Base-by-base conservation (phyloP, 2,888 invertebrate genomes). In the Zygaena filipendulae region DNA sequence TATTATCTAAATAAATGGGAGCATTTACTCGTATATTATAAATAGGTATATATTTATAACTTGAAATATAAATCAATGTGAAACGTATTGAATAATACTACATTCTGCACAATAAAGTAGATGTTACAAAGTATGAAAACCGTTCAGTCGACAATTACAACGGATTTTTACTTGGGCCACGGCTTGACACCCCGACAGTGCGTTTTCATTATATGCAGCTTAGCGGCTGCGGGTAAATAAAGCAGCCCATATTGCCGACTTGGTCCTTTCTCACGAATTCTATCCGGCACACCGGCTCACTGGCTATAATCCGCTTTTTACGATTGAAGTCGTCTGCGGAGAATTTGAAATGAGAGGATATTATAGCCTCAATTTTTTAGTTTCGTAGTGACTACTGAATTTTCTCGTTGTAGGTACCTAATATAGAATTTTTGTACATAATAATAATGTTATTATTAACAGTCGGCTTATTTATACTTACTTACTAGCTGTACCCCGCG, bases 131-230 rank as follows among this genome's bases (percentile, higher is more conserved):
- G 54, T 64, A 70, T 49, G 69, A 61, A 53, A 40, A 56, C 30
- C 11, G 5, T n/a, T 38, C 6, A 16, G 19, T 36, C 40, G n/a
- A 3, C 18, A 33, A 31, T 41, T 44, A 47, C 40, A 41, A 41
- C 47, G 49, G 49, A 58, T 64, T 69, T 68, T 67, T 63, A 59
- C 62, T 63, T 46, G 52, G 51, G 55, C 52, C 58, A n/a, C n/a
- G n/a, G 53, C 54, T 55, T 63, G 68, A 67, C 72, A 69, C 66
- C 70, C 58, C 64, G 54, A 68, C 74, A 70, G 66, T 77, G 75
- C 75, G 75, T 77, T 77, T 75, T 79, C 77, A 79, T 79, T 79
- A 79, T 77, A 75, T 77, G 77, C 77, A 77, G 79, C 79, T 79
- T 77, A 79, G 72, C 52, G 60, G 64, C 58, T 58, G 53, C 47